Evolutionary conservation across 2,888 invertebrate genomes (phyloP).

Genomic region (Drosophila suboccidentalis): DNA sequence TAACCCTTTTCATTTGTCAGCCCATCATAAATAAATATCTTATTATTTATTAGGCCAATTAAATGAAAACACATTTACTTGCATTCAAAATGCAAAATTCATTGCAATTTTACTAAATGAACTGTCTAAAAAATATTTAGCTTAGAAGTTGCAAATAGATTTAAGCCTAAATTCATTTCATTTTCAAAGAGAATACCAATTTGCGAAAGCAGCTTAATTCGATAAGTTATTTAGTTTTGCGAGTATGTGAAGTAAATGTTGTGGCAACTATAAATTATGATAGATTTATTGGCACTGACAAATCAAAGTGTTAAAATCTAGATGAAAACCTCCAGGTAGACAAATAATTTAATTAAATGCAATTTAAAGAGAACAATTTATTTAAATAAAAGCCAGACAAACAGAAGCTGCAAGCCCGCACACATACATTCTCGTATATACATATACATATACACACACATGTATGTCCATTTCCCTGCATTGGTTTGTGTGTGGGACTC

Average conservation of each 20-base stretch:
- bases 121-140: not conserved
- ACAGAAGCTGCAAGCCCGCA: not conserved
- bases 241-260: not conserved
- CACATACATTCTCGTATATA: not conserved
- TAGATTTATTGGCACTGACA: conserved; percentile 15
- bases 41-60: not conserved
- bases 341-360: conserved; percentile 56
- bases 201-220: conserved; percentile 3
- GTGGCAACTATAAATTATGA: conserved; percentile 20
- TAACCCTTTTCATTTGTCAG: not conserved
- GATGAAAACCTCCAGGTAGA: conserved; percentile 18
- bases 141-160: conserved; percentile 3
- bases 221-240: not conserved
- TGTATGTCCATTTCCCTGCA: not conserved
- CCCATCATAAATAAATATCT: not conserved
- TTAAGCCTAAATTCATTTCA: conserved; percentile 6
- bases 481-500: conserved; percentile 1
- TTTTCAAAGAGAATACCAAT: conserved; percentile 7
- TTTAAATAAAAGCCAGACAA: conserved; percentile 28
- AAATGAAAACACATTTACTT: conserved; percentile 3
- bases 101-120: not conserved
- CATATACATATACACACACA: not conserved
- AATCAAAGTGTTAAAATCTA: conserved; percentile 26
- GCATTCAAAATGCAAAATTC: not conserved
- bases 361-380: conserved; percentile 51